Evolutionary conservation across 2,113 vertebrate species (phyloP).

Genomic region (Notarius quadriscutis): DNA sequence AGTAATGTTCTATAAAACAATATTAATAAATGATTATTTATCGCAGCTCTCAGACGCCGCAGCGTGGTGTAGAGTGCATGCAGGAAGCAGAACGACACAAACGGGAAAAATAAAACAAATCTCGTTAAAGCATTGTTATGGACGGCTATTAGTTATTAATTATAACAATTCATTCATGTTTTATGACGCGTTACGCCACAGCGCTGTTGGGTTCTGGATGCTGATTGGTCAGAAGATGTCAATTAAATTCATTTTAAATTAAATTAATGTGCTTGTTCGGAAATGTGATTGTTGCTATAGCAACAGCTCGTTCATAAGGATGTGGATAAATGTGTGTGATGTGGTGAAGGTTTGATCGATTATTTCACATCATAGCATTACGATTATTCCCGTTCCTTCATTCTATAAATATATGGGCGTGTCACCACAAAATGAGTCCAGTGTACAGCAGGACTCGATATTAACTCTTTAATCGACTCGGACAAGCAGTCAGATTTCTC

Average conservation of each 20-base stretch:
- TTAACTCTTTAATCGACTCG: no score
- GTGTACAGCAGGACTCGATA: no score
- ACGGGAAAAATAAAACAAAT: conserved; percentile 12
- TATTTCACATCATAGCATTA: no score
- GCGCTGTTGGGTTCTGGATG: background rate
- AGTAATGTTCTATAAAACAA: background rate
- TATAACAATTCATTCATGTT: background rate
- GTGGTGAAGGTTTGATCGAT: no score
- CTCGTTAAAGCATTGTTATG: background rate
- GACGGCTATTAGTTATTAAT: background rate
- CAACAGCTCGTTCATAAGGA: background rate
- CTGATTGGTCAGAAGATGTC: background rate
- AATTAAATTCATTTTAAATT: no score
- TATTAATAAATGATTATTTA: conserved; percentile 20
- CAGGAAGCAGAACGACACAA: background rate
- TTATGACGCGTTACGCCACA: background rate
- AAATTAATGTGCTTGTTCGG: background rate
- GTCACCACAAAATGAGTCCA: no score
- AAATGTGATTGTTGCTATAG: background rate
- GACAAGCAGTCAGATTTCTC: no score
- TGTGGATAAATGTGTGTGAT: no score
- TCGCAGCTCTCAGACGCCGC: background rate
- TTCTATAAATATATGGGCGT: no score
- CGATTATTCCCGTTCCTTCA: no score
- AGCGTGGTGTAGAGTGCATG: background rate